Base-by-base conservation (phyloP, 2,888 invertebrate species). In the Zaprionus obscuricornis region DNA sequence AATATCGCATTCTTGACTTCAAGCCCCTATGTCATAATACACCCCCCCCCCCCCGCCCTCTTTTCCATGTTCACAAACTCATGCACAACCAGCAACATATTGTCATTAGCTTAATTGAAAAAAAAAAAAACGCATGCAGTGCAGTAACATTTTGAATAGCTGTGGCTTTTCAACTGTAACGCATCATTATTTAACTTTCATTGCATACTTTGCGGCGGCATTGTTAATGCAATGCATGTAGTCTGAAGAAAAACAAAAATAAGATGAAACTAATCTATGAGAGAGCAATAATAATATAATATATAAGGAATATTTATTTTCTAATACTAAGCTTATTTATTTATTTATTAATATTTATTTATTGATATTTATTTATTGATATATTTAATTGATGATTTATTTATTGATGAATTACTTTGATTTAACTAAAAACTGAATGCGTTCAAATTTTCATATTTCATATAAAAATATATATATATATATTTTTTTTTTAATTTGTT, bases 391-490 rank as follows among this genome's bases (percentile, higher is more conserved):
- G 40, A 39, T 51, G 31, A 46, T 59, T 60, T 43, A 50, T 40
- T 50, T 33, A 58, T 45, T 26, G 67, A 46, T 69, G 26, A 36
- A 31, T 51, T 52, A 26, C 56, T 87, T 79, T 83, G 66, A 87
- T 86, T 87, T 46, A 69, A 79, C 85, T 85, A 86, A 86, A 85
- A 84, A 78, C 72, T 62, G 20, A 43, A 51, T 17, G 40, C 46
- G 47, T 59, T 62, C 56, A 37, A 26, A 54, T 47, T 55, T 58
- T 14, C 13, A 58, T 26, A 50, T 45, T 49, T 49, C 37, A 52
- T 45, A 36, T 49, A 40, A 59, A 50, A n/a, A n/a, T n/a, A n/a
- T n/a, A n/a, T n/a, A n/a, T n/a, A n/a, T n/a, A n/a, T n/a, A n/a
- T n/a, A n/a, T n/a, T n/a, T n/a, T n/a, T n/a, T n/a, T n/a, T n/a